Evolutionary conservation across 1,140 invertebrate genomes (phyloP).

Genomic region (Drosophila punjabiensis): DNA sequence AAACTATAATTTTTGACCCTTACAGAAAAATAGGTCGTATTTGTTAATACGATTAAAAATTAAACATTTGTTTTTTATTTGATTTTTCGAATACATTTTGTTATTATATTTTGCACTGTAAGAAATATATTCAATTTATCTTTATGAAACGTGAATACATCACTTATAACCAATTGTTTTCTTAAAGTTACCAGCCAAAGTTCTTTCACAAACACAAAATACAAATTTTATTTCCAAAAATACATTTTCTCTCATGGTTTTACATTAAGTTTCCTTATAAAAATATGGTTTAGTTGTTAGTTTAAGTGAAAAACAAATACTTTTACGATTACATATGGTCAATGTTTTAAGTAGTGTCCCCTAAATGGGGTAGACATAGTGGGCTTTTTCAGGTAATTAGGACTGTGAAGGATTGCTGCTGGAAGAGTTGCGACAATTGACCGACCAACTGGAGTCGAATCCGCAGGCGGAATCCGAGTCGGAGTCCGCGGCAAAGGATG

Average conservation of each 20-base stretch:
- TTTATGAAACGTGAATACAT: neutral
- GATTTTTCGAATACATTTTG: no score
- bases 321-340: conserved; percentile 29
- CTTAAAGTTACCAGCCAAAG: neutral
- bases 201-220: neutral
- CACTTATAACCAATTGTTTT: neutral
- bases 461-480: conserved; percentile 93
- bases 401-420: conserved; percentile 60
- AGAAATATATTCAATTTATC: no score
- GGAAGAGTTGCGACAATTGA: conserved; percentile 54
- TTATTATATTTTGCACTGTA: no score
- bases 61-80: no score
- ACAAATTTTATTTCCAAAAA: conserved; percentile 1
- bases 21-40: no score
- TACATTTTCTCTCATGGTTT: neutral
- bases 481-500: conserved; percentile 85
- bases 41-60: no score
- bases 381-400: conserved; percentile 27
- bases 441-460: conserved; percentile 90
- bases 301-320: conserved; percentile 12
- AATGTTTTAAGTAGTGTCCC: conserved; percentile 25
- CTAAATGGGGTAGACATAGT: conserved; percentile 8
- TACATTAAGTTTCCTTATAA: neutral
- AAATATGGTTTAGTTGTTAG: conserved; percentile 16
- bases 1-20: no score